Base-by-base conservation (phyloP, 2,113 vertebrate genomes). In the Jacana jacana region DNA sequence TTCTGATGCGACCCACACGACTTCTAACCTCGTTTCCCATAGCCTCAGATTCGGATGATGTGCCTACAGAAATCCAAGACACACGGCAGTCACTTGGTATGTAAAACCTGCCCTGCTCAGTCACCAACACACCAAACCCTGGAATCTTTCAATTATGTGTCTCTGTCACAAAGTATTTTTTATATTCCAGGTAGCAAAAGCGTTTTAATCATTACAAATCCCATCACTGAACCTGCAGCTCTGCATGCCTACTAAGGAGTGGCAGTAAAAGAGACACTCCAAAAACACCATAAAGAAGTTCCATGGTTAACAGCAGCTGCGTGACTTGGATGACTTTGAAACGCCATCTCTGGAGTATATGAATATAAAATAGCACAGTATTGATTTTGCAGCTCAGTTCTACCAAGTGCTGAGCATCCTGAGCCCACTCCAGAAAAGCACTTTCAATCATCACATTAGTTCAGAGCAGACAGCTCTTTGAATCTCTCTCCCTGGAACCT, bases 401-500 rank as follows among this genome's bases (percentile, higher is more conserved):
- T 82, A 91, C 40, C 73, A 81, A 85, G 84, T 13, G 73, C 73
- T 82, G 91, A 65, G 61, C 66, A 64, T 60, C 25, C 78, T 79
- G 82, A 96, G 58, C 31, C 66, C 35, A 40, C 44, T 96, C 93
- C 96, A 96, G 93, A 65, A 92, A 88, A 91, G 75, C 94, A 92
- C 91, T 95, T 94, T 11, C 60, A 66, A 31, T 61, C 22, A 58
- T 23, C 17, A 51, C 18, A 33, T 58, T 48, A 68, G 7, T 78
- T 96, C 35, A 75, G 42, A 75, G 31, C 37, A 81, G 55, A 71
- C 4, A 48, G 31, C 22, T 64, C 23, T 75, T 75, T 78, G 39
- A 75, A 51, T 3, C 6, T 44, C 10, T 54, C 30, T 39, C 20
- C 33, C 37, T 69, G 17, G 40, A 75, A 81, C 42, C 55, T 20